Base-by-base conservation (phyloP, 2,797 vertebrate species). In the Chlorospingus semifuscus region DNA sequence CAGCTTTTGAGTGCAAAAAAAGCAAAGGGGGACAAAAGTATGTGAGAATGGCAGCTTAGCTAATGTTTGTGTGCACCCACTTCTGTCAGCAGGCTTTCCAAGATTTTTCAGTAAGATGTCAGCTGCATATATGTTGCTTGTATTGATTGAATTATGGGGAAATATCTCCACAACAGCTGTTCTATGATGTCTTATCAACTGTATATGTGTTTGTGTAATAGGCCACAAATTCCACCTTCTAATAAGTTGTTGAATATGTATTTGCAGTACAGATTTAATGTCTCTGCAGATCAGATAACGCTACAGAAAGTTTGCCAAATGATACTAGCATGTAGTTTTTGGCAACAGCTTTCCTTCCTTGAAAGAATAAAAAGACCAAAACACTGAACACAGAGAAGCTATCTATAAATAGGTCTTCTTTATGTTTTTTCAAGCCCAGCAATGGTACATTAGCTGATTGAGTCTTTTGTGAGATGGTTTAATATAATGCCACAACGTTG, bases 221-320 rank as follows among this genome's bases (percentile, higher is more conserved):
- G 65, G 15, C 59, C 89, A 70, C 57, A 83, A 68, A 92, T 75
- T 83, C 32, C 34, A 68, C 52, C 63, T 85, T 90, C 79, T 81
- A 71, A 61, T 75, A 87, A 93, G 41, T 81, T 91, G 77, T 85
- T 91, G 56, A 89, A 60, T 80, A 37, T 76, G 37, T 78, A 69
- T 92, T 96, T 94, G 26, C 46, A 70, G 37, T 68, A 70, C 20
- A 72, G 55, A 87, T 84, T 93, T 94, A 91, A 81, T 50, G 47
- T 87, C 55, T 91, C 75, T 92, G 44, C 39, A 89, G 80, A 92
- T 93, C 77, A 89, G 84, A 83, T 89, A 95, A 80, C 0, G 0
- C 56, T 69, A 69, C 47, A 46, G 56, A 57, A 84, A 37, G 5
- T 68, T 83, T 93, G 69, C 91, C 71, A 92, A 53, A 82, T 59